Conservation (phyloP, 2,113 vertebrate species). For the Reinhardtius hippoglossoides region DNA sequence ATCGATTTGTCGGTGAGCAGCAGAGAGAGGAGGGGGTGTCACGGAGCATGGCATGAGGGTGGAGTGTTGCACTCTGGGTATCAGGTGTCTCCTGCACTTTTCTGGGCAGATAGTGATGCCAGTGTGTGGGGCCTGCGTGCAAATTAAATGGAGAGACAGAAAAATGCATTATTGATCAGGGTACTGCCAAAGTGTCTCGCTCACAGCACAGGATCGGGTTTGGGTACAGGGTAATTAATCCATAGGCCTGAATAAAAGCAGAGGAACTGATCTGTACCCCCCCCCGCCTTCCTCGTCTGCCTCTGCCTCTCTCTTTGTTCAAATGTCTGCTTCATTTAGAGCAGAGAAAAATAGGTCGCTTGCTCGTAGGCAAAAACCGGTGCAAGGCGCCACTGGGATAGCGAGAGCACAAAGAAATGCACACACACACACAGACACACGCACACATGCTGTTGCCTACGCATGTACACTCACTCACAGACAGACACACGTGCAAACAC, state of each 20-base stretch:
- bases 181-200: slow-evolving; percentile 79
- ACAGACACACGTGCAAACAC: slow-evolving; percentile 16
- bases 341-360: slow-evolving; percentile 80
- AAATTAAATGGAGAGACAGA: slow-evolving; percentile 86
- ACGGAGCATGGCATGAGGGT: slow-evolving; percentile 32
- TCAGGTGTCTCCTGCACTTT: slow-evolving; percentile 78
- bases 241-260: slow-evolving; percentile 72
- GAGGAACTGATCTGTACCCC: slow-evolving; percentile 63
- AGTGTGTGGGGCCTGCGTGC: slow-evolving; percentile 66
- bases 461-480: slow-evolving; percentile 15
- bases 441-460: slow-evolving; percentile 16
- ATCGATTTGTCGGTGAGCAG: slow-evolving; percentile 78
- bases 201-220: slow-evolving; percentile 79
- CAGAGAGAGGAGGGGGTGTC: slow-evolving; percentile 49
- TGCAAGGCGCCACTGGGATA: slow-evolving; percentile 60
- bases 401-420: slow-evolving; percentile 31
- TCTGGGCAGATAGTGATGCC: slow-evolving; percentile 62
- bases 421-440: slow-evolving; percentile 24
- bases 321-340: slow-evolving; percentile 66
- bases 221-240: slow-evolving; percentile 83
- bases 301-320: slow-evolving; percentile 49
- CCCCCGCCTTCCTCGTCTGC: slow-evolving; percentile 14
- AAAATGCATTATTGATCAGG: slow-evolving; percentile 86
- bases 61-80: slow-evolving; percentile 69
- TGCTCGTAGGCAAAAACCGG: slow-evolving; percentile 64